Evolutionary conservation across 2,797 vertebrate genomes (phyloP).

Genomic region (Amphiprion clarkii): DNA sequence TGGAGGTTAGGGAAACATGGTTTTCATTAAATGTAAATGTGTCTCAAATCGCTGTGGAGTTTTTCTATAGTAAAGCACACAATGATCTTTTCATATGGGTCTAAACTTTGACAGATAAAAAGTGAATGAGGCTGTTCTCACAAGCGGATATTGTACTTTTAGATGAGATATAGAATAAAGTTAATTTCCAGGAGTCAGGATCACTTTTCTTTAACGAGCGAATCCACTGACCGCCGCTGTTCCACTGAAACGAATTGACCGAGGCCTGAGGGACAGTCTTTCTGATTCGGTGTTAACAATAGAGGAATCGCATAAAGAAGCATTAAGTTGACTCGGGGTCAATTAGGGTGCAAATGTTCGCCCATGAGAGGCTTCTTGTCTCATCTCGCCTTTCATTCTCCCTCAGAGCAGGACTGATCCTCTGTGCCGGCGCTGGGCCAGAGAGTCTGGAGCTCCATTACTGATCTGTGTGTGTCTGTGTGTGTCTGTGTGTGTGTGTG

Average conservation of each 20-base stretch:
- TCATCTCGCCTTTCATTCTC: conserved; percentile 1
- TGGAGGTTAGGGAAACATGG: too few species aligned
- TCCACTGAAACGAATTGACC: not conserved
- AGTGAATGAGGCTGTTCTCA: too few species aligned
- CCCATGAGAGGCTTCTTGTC: not conserved
- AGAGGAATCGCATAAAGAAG: not conserved
- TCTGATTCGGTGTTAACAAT: not conserved
- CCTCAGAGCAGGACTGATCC: not conserved
- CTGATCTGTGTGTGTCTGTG: conserved; percentile 23
- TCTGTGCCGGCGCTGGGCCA: too few species aligned
- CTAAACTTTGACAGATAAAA: too few species aligned
- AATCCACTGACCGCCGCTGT: not conserved
- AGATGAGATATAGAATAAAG: too few species aligned
- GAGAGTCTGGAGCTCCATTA: conserved; percentile 2
- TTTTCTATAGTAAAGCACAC: too few species aligned
- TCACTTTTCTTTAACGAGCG: not conserved
- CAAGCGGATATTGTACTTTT: too few species aligned
- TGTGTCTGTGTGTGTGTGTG: conserved; percentile 19
- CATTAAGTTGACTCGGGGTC: not conserved
- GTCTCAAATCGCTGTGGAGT: too few species aligned
- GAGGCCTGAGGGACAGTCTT: not conserved
- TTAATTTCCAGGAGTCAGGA: too few species aligned
- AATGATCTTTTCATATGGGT: too few species aligned
- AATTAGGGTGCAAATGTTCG: too few species aligned
- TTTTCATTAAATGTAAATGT: too few species aligned